Evolutionary conservation across 2,888 invertebrate genomes (phyloP).

Genomic region (Micoletzkya japonica): DNA sequence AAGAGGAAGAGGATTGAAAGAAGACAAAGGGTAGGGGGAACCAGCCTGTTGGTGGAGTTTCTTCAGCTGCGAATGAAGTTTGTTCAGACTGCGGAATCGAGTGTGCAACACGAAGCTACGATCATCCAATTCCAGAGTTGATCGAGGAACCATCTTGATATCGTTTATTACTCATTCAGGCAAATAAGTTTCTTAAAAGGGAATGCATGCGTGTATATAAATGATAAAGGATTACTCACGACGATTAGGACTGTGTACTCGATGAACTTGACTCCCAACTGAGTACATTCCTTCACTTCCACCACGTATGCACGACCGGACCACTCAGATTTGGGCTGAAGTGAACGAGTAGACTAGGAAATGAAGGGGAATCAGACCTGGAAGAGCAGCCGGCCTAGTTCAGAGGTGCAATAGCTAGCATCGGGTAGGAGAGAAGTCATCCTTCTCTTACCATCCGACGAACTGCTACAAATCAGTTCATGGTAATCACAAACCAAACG

Average conservation of each 20-base stretch:
- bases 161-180: too few species aligned
- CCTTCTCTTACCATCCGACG: conserved; percentile 8
- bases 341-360: background rate
- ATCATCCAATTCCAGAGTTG: conserved; percentile 10
- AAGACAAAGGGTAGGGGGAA: background rate
- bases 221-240: background rate
- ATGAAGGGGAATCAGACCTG: conserved; percentile 12
- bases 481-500: too few species aligned
- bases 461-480: background rate
- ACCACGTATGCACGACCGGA: conserved; percentile 8
- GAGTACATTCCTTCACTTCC: conserved; percentile 15
- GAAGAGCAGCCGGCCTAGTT: conserved; percentile 39
- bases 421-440: conserved; percentile 47
- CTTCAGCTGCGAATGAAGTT: conserved; percentile 35
- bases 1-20: background rate
- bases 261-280: conserved; percentile 22
- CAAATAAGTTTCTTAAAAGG: background rate
- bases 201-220: too few species aligned
- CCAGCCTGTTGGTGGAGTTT: conserved; percentile 44
- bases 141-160: conserved; percentile 15
- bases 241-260: conserved; percentile 17
- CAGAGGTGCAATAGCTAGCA: conserved; percentile 44
- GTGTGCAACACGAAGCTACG: conserved; percentile 16
- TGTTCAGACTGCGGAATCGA: conserved; percentile 29
- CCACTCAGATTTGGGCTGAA: conserved; percentile 16